Percentiles rank a stretch among this genome's conserved stretches.
Evolutionary conservation across 2,888 invertebrate species (phyloP).

Genomic region (Trachelus iudaicus): DNA sequence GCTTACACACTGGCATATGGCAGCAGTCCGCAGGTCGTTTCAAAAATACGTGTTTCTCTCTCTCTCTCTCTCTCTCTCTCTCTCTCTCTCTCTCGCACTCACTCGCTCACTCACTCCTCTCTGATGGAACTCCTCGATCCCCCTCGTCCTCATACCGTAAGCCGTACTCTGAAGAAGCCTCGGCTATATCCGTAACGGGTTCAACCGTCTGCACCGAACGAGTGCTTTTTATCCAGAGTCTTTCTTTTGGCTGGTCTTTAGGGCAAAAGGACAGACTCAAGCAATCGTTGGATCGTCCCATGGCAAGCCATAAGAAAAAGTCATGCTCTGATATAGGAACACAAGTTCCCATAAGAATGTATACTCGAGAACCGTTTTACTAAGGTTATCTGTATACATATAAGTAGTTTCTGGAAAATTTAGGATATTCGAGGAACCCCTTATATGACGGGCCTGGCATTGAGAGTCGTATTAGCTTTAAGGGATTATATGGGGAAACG

Average conservation of each 20-base stretch:
- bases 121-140: background rate
- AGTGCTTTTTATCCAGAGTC: constrained; percentile 25
- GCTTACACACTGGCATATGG: background rate
- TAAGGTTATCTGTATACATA: background rate
- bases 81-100: background rate
- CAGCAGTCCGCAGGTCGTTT: background rate
- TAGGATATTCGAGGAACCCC: background rate
- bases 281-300: background rate
- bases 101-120: background rate
- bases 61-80: background rate
- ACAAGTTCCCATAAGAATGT: background rate
- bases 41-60: background rate
- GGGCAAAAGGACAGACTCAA: background rate
- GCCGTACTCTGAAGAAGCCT: constrained; percentile 7
- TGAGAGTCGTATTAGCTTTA: background rate
- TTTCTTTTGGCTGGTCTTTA: constrained; percentile 17
- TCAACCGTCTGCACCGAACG: constrained; percentile 9
- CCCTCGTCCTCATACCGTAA: background rate
- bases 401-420: background rate
- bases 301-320: background rate
- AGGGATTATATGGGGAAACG: background rate
- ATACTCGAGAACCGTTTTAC: background rate
- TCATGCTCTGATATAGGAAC: background rate
- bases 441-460: background rate
- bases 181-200: constrained; percentile 11